These are phyloP conservation scores for Xylocampa areola DNA, from an alignment of 2,888 invertebrate genomes.

Conservation along the genomic window DNA sequence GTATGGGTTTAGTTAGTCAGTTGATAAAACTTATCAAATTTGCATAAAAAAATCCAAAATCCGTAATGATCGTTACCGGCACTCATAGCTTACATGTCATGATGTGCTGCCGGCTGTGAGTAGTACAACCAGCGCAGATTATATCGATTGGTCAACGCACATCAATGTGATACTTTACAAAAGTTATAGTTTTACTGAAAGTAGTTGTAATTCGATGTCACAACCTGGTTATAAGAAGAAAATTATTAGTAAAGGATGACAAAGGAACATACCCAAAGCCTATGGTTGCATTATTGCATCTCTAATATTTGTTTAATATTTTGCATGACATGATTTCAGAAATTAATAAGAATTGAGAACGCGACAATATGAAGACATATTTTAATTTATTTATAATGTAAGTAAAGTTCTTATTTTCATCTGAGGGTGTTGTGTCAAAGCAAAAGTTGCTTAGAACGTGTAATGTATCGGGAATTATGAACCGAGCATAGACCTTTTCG, in stretches of 20 bases:
- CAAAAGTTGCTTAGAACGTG: not conserved
- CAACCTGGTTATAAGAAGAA: not conserved
- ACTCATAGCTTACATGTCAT: not conserved
- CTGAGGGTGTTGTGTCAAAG: not conserved
- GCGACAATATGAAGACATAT: not conserved
- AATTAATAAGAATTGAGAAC: constrained; percentile 6
- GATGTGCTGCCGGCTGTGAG: not conserved
- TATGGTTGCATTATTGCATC: constrained; percentile 8
- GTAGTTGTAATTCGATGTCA: not conserved
- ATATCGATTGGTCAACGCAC: constrained; percentile 22
- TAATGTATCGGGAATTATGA: not conserved
- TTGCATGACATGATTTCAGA: constrained; percentile 1
- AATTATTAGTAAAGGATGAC: constrained; percentile 7
- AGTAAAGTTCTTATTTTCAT: not conserved
- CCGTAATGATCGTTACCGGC: not conserved
- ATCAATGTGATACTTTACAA: constrained; percentile 26
- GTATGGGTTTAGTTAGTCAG: not conserved
- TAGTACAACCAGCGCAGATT: constrained; percentile 10
- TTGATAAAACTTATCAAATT: not conserved
- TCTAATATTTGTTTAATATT: constrained; percentile 1
- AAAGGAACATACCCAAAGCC: constrained; percentile 39
- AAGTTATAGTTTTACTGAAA: constrained; percentile 10
- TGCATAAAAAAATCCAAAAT: constrained; percentile 1
- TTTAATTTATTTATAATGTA: not conserved
- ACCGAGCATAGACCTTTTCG: too few species aligned